Percentiles rank a stretch among this genome's conserved stretches.
Conservation (phyloP, 1,140 invertebrate genomes). For the Harpegnathos saltator region DNA sequence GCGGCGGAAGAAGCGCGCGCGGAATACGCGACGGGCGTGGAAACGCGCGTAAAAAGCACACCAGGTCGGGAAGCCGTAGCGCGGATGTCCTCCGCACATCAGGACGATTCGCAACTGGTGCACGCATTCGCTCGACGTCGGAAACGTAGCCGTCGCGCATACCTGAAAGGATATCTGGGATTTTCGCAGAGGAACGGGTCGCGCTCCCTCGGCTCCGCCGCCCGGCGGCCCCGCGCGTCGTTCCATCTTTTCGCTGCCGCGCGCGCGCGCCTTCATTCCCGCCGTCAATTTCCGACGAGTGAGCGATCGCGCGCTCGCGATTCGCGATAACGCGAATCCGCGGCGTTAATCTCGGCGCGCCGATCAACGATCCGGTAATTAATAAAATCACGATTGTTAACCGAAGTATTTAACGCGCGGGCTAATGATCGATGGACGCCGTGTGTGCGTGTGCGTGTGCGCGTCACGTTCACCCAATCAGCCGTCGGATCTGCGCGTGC, state of each 20-base stretch:
- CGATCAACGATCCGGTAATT: conserved; percentile 45
- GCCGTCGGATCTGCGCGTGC: conserved; percentile 2
- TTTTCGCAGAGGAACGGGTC: too few species aligned
- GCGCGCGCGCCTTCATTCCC: too few species aligned
- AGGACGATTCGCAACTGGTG: conserved; percentile 8
- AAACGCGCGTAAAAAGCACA: neutral
- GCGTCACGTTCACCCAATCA: too few species aligned
- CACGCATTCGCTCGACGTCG: neutral
- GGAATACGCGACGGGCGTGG: conserved; percentile 20
- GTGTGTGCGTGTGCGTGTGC: conserved; percentile 30
- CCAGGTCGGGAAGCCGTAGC: conserved; percentile 37
- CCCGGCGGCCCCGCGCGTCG: too few species aligned
- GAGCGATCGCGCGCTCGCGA: too few species aligned
- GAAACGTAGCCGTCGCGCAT: neutral
- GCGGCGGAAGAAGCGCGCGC: neutral
- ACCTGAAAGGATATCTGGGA: too few species aligned
- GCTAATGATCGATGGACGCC: conserved; percentile 31
- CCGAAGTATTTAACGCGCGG: conserved; percentile 37
- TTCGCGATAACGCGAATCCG: too few species aligned
- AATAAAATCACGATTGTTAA: conserved; percentile 58
- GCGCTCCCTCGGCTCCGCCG: too few species aligned
- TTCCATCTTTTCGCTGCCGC: too few species aligned
- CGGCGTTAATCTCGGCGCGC: conserved; percentile 28
- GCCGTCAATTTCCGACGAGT: too few species aligned
- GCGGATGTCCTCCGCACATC: conserved; percentile 1